Percentiles rank a stretch among this genome's conserved stretches.
phyloP scores from a whole-genome alignment of 2,888 invertebrate species.

The Thalpophila matura region DNA sequence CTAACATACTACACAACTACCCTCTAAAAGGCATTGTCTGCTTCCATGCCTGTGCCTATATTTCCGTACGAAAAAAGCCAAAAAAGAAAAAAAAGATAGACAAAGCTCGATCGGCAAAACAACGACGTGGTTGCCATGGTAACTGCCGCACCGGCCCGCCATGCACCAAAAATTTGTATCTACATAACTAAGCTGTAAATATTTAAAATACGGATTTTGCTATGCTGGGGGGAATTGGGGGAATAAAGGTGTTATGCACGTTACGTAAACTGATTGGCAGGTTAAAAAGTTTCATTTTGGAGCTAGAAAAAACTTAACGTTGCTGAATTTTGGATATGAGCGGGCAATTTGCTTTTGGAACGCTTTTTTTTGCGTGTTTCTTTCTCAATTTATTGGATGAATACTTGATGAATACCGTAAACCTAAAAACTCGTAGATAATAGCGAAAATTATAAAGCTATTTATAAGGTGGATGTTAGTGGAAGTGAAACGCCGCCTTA shows the following conservation, averaged over 20 bases:
- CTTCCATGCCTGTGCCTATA: constrained; percentile 73
- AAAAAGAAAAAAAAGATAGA: constrained; percentile 76
- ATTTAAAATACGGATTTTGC: constrained; percentile 60
- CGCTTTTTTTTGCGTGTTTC: not conserved
- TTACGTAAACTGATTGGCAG: constrained; percentile 46
- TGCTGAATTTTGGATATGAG: constrained; percentile 26
- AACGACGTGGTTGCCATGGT: constrained; percentile 84
- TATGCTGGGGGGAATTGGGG: constrained; percentile 50
- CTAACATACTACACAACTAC: constrained; percentile 59
- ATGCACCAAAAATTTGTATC: constrained; percentile 75
- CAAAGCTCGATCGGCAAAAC: constrained; percentile 86
- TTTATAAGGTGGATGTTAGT: too few species aligned
- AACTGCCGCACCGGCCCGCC: constrained; percentile 79
- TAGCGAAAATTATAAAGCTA: too few species aligned
- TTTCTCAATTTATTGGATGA: not conserved
- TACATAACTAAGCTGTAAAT: constrained; percentile 63
- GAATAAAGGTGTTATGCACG: constrained; percentile 30
- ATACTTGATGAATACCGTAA: not conserved
- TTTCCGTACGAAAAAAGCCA: constrained; percentile 77
- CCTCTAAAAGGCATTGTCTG: constrained; percentile 75
- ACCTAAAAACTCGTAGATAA: not conserved
- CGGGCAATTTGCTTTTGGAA: constrained; percentile 18
- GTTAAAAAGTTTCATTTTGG: constrained; percentile 49
- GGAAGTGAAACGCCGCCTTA: too few species aligned
- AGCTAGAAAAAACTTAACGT: constrained; percentile 20